Conservation (phyloP, 2,113 vertebrate species). For the Girardinichthys multiradiatus region DNA sequence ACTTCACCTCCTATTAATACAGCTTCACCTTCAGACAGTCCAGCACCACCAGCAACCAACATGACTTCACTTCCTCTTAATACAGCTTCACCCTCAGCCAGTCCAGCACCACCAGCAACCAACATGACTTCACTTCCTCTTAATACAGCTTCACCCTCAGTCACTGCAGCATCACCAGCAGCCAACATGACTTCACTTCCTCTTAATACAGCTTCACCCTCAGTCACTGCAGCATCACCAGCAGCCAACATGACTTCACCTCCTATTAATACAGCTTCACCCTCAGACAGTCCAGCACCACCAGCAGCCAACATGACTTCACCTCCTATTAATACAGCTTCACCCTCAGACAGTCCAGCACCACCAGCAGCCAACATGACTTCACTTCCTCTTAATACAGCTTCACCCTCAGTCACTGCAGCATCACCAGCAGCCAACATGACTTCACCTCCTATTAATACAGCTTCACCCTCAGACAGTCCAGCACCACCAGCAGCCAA, state of each 20-base stretch:
- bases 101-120: background rate
- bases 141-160: background rate
- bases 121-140: background rate
- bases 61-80: background rate
- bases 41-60: background rate
- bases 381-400: background rate
- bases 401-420: too few relatives aligned
- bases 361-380: background rate
- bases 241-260: rapidly evolving
- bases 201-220: background rate
- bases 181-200: too few relatives aligned
- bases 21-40: background rate
- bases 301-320: background rate
- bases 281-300: background rate
- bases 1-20: background rate
- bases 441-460: rapidly evolving
- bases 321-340: background rate
- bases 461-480: background rate
- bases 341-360: background rate
- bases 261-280: background rate
- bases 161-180: too few relatives aligned
- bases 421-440: too few relatives aligned
- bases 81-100: too few relatives aligned
- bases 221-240: background rate
- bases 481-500: background rate